Evolutionary conservation across 30 jellyfish, hydroid and myxozoan genomes (phyloP).

Genomic region (Sanderia malayensis): DNA sequence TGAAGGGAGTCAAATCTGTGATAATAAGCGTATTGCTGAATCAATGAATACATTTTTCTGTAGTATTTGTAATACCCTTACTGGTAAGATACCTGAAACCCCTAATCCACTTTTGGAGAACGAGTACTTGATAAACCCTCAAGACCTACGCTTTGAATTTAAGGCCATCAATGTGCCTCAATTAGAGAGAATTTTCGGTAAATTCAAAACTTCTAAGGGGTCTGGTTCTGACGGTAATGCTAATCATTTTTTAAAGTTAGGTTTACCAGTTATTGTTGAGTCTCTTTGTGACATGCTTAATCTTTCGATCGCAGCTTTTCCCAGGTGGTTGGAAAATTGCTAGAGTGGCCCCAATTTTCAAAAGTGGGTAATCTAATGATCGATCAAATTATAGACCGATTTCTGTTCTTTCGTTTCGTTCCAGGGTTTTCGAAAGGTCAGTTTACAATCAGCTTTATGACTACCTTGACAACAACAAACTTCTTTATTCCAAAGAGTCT

Average conservation of each 20-base stretch:
- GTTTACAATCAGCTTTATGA: constrained; percentile 8
- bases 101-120: constrained; percentile 27
- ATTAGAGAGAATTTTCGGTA: constrained; percentile 22
- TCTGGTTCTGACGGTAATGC: constrained; percentile 54
- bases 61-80: constrained; percentile 9
- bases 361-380: background rate
- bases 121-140: constrained; percentile 32
- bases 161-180: constrained; percentile 13
- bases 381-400: no score
- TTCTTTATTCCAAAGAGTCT: background rate
- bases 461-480: background rate
- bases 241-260: constrained; percentile 10
- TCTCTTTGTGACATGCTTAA: constrained; percentile 41
- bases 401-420: constrained; percentile 7
- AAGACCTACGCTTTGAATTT: constrained; percentile 28
- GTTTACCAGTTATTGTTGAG: constrained; percentile 17
- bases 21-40: constrained; percentile 1
- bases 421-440: constrained; percentile 1
- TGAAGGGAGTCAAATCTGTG: background rate
- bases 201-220: constrained; percentile 17
- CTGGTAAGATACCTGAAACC: constrained; percentile 8
- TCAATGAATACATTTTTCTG: constrained; percentile 7
- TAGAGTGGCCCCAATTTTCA: constrained; percentile 15
- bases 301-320: constrained; percentile 23
- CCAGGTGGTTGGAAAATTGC: constrained; percentile 35